Evolutionary conservation across 2,113 vertebrate genomes (phyloP), one percentile per base, ranked within the genome.

Genomic region (Cariama cristata): DNA sequence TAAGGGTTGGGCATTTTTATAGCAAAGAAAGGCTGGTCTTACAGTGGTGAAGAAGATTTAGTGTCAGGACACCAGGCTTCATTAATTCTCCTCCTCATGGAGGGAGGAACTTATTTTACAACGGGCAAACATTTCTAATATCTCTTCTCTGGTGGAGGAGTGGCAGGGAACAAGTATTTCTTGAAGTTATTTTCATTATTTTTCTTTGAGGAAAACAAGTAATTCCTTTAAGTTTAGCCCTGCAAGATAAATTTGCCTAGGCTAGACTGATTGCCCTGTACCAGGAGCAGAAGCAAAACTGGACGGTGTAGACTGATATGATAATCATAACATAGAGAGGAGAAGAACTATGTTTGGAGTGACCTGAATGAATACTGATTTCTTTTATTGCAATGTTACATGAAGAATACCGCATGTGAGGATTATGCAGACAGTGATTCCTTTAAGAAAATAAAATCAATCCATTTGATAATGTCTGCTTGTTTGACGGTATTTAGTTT

Each of bases 371-470:
- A 93, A 85, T 38, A 73, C 7, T 50, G 59, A 80, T 67, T 83
- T 60, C 3, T 59, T 68, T 86, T 79, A 45, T 68, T 66, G 52
- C 55, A 18, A 15, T 2, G 7, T 0, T 1, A 62, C n/a, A 49
- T 4, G 21, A 82, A 45, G 60, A 84, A 15, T 30, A 58, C 7
- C 23, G 38, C 0, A 0, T 24, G 14, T 45, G 9, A 76, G 38
- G 44, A 74, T 86, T 81, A 59, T 12, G 44, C 30, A 87, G 21
- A 55, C 20, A n/a, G 16, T 0, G 7, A 94, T 58, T 92, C 42
- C 44, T 86, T 90, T n/a, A 77, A 86, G 86, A 74, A 92, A 89
- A 69, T 42, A 62, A 77, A 91, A 88, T 66, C 23, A 59, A 72
- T 64, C 6, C 9, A 23, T 74, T 90, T 67, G 52, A 72, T 82